Base-by-base conservation (phyloP, 2,888 invertebrate genomes). In the Drosophila kanekoi region DNA sequence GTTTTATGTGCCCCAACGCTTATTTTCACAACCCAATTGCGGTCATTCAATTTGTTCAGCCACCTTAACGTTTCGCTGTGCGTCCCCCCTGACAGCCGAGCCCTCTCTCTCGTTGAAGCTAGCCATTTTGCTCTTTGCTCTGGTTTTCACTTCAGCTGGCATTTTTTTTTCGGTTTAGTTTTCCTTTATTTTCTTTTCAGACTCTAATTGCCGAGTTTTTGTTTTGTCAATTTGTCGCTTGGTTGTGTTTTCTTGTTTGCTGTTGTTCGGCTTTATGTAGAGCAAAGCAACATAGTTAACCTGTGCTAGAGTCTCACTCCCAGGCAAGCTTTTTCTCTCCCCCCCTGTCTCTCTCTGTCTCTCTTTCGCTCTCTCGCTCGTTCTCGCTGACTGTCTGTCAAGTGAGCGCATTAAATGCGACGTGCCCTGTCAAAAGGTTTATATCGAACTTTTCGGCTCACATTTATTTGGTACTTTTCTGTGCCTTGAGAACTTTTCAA, bases 401-500 rank as follows among this genome's bases (percentile, higher is more conserved):
- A 52, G 54, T 53, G 51, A 57, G 40, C 40, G 59, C 47, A 51
- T 61, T 35, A 44, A 63, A 53, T 32, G 51, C 65, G 58, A 84
- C 81, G 82, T 82, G 82, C 79, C 44, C 66, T 77, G 79, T 77
- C 77, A 79, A 83, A 86, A 72, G 77, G 69, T 64, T 72, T 62
- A 16, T 13, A 52, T 52, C 18, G 52, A 52, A 52, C 49, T 40
- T 60, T 47, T 43, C 41, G n/a, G 32, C 44, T 58, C 62, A 56
- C 60, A 62, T 72, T 67, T 76, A 75, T 75, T 28, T 68, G 53
- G 57, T 60, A 51, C 69, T 65, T 68, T 56, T 35, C 33, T 52
- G 67, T 62, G 53, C 81, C 81, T 75, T 81, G 87, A 83, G 84
- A 84, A 81, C 75, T 87, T 84, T 84, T 87, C 81, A 77, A 77